A percentile compares a stretch with the other conserved stretches of the same genome.
These are phyloP conservation scores for Actenoides hombroni DNA, from an alignment of 2,113 vertebrate genomes.

Conservation along the genomic window DNA sequence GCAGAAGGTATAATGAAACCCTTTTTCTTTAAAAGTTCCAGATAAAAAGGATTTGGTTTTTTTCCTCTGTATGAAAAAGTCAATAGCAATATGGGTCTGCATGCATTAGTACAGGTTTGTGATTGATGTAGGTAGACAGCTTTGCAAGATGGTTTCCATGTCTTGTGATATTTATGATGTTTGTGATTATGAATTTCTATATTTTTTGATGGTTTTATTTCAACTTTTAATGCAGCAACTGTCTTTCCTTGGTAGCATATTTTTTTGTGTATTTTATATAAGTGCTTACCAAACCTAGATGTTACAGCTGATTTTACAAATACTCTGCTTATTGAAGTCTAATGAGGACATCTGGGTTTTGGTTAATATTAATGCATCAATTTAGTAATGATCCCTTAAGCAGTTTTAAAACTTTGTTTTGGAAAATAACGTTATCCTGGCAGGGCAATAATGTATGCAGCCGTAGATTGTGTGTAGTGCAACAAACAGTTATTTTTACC, in stretches of 20 bases:
- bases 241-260: neutral
- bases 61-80: neutral
- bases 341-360: neutral
- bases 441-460: neutral
- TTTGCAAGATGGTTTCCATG: neutral
- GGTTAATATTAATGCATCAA: neutral
- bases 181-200: neutral
- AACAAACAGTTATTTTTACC: neutral
- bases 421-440: neutral
- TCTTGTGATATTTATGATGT: neutral
- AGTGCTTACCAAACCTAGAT: neutral
- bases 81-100: neutral
- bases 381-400: neutral
- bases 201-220: neutral
- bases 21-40: neutral
- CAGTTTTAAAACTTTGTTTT: neutral
- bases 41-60: neutral
- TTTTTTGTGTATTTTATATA: neutral
- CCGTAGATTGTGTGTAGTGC: rapidly evolving
- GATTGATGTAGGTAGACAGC: neutral
- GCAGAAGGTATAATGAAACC: neutral
- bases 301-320: neutral
- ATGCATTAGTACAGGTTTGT: neutral
- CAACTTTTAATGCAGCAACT: neutral
- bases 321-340: neutral